These are phyloP conservation scores for Amia ocellicauda DNA, from an alignment of 2,113 vertebrate genomes.

Conservation along the genomic window DNA sequence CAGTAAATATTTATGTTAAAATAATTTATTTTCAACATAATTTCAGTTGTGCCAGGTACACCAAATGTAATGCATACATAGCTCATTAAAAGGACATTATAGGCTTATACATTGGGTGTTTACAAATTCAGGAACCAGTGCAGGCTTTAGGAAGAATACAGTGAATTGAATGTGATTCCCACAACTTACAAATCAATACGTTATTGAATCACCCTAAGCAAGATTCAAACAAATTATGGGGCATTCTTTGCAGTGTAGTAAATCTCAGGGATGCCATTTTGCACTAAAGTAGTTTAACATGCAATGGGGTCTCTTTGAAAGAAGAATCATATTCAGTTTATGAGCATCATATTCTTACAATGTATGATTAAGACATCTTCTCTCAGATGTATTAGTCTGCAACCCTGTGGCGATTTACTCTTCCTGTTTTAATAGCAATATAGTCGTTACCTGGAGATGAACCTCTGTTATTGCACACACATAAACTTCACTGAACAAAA, in stretches of 20 bases:
- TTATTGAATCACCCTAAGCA: constrained; percentile 42
- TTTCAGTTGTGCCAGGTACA: constrained; percentile 13
- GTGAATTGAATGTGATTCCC: constrained; percentile 41
- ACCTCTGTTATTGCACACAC: constrained; percentile 13
- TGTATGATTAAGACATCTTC: constrained; percentile 21
- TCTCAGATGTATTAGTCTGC: constrained; percentile 12
- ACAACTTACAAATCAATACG: constrained; percentile 53
- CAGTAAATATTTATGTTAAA: constrained; percentile 57
- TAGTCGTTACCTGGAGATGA: constrained; percentile 26
- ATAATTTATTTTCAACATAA: constrained; percentile 41
- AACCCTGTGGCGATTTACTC: constrained; percentile 19
- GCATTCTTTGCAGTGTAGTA: constrained; percentile 31
- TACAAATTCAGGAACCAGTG: constrained; percentile 44
- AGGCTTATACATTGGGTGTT: constrained; percentile 31
- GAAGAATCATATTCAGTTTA: constrained; percentile 19
- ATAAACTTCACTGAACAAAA: constrained; percentile 23
- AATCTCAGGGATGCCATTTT: constrained; percentile 26
- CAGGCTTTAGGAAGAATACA: constrained; percentile 46
- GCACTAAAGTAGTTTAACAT: constrained; percentile 28
- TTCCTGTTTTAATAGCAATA: constrained; percentile 23
- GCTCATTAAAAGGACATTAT: constrained; percentile 44
- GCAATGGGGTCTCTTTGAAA: constrained; percentile 17
- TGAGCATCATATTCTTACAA: constrained; percentile 23
- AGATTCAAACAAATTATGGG: constrained; percentile 38
- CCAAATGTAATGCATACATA: constrained; percentile 41